phyloP scores from a whole-genome alignment of 2,888 invertebrate species.

The Hydropsyche betteni region DNA sequence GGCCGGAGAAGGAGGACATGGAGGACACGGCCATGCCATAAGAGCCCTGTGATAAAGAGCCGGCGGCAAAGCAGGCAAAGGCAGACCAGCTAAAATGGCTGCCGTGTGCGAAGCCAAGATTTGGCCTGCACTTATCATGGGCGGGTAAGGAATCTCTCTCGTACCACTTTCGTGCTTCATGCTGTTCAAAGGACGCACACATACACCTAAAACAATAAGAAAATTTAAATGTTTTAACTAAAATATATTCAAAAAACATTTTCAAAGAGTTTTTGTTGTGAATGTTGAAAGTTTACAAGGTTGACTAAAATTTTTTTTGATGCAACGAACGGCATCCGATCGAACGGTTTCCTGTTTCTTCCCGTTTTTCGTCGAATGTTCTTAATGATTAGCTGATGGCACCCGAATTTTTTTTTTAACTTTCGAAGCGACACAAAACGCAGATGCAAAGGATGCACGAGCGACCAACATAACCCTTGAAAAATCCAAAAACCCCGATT shows the following conservation, averaged over 20 bases:
- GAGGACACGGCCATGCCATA: conserved; percentile 68
- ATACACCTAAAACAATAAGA: conserved; percentile 59
- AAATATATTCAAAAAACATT: neutral
- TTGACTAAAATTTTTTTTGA: neutral
- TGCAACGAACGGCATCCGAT: neutral
- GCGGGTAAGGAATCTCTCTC: conserved; percentile 66
- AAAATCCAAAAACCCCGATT: no score
- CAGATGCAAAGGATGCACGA: no score
- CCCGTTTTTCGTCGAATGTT: conserved; percentile 16
- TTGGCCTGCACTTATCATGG: conserved; percentile 63
- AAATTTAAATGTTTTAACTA: conserved; percentile 38
- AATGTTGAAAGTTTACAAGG: neutral
- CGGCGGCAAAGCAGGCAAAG: conserved; percentile 66
- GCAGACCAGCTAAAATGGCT: conserved; percentile 62
- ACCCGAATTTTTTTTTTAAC: neutral
- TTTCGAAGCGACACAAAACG: no score
- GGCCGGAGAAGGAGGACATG: conserved; percentile 65
- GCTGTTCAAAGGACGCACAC: conserved; percentile 63
- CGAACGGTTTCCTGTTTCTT: neutral
- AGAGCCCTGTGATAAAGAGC: conserved; percentile 72
- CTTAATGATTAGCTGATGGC: conserved; percentile 29
- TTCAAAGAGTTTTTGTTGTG: neutral
- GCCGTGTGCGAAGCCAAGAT: conserved; percentile 70
- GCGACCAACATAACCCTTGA: no score
- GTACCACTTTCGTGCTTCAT: conserved; percentile 65